Evolutionary conservation across 2,797 vertebrate genomes (phyloP).

Genomic region (Gambelia wislizenii): DNA sequence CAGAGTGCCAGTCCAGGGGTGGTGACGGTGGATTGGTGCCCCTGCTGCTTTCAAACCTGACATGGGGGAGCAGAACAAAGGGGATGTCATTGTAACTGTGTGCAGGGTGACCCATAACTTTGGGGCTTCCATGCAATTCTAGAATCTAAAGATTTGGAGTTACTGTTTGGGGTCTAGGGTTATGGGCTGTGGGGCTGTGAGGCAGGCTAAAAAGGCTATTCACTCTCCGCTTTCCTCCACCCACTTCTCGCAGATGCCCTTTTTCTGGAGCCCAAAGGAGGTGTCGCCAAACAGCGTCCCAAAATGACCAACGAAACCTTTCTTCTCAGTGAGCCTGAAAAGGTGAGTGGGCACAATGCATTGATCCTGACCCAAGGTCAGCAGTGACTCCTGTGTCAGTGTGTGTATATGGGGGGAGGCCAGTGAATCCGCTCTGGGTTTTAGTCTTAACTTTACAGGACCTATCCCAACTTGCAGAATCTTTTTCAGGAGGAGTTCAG

Average conservation of each 20-base stretch:
- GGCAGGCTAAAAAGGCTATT: neutral
- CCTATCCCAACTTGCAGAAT: too few species aligned
- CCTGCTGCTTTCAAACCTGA: neutral
- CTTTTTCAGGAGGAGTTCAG: too few species aligned
- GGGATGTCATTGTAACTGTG: neutral
- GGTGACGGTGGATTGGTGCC: too few species aligned
- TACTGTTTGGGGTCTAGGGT: too few species aligned
- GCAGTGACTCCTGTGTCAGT: too few species aligned
- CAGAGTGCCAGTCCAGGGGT: neutral
- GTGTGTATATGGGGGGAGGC: too few species aligned
- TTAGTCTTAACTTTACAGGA: too few species aligned
- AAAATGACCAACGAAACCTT: constrained; percentile 82
- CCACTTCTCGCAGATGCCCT: constrained; percentile 20
- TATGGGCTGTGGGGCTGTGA: too few species aligned
- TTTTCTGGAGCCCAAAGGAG: constrained; percentile 52
- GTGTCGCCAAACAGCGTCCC: constrained; percentile 77
- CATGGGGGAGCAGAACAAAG: too few species aligned
- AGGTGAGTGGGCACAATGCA: neutral
- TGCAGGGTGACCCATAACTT: neutral
- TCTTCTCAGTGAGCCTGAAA: constrained; percentile 10
- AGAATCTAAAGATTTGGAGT: neutral
- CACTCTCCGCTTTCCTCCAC: neutral
- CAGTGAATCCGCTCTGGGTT: too few species aligned
- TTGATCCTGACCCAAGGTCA: neutral
- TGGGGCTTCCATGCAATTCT: neutral